Base-by-base conservation (phyloP, 2,888 invertebrate species). In the Troides helena region DNA sequence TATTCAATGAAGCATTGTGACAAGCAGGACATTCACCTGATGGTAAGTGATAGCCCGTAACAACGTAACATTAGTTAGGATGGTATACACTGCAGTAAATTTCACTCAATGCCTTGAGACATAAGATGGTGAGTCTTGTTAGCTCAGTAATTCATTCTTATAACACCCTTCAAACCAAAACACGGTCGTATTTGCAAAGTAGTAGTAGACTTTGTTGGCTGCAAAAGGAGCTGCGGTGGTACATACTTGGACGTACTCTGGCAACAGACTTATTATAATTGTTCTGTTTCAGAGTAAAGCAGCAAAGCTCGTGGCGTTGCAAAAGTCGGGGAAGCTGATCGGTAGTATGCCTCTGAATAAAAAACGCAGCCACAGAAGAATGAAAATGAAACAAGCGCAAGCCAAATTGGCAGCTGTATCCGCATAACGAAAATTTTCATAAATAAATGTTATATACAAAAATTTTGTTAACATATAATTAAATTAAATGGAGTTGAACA, bases 291-390 rank as follows among this genome's bases (percentile, higher is more conserved):
- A 93, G 93, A 83, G 88, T n/a, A 93, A 91, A 75, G 82, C 91
- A 23, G 93, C 93, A 0, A 93, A 93, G 72, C 61, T 93, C 14
- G 78, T 86, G 50, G 93, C 93, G 0, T 72, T 93, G 1, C 90
- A 91, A 74, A 91, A 88, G 70, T 83, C 89, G 0, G 93, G 93
- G 0, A 85, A 89, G 65, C 74, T 93, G 2, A 79, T 87, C 0
- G 93, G 93, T 2, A 93, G 93, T 66, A 73, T 86, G 0, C 86
- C 92, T 0, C 63, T 83, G 7, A 80, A 79, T 10, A 88, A 84
- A 75, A 92, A 91, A 65, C 77, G 93, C 0, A 92, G 90, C 62
- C 87, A 89, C 4, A 80, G 93, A 0, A 79, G 93, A 0, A 78
- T 83, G 65, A 92, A 88, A 71, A 79, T 83, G 79, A 89, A 88